Evolutionary conservation across 2,113 vertebrate genomes (phyloP).

Genomic region (Urocynchramus pylzowi): DNA sequence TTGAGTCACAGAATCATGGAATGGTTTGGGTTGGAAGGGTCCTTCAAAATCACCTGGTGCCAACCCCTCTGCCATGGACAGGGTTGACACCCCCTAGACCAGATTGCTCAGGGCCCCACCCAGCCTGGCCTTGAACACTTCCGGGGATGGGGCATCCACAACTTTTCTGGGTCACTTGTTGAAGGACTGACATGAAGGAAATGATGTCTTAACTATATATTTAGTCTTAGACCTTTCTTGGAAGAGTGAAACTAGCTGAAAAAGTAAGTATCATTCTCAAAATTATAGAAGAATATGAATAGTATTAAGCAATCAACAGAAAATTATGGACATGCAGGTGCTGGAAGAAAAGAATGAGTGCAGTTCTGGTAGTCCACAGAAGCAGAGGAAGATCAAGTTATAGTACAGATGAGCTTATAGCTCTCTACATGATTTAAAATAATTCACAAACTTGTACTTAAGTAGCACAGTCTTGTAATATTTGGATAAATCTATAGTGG

Average conservation of each 20-base stretch:
- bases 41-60: background rate
- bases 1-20: background rate
- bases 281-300: background rate
- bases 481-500: background rate
- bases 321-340: background rate
- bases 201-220: background rate
- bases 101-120: background rate
- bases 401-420: background rate
- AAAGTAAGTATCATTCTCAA: background rate
- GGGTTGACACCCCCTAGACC: no score
- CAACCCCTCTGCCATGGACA: background rate
- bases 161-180: background rate
- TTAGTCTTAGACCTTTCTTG: background rate
- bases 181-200: background rate
- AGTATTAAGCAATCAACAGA: background rate
- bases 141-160: background rate
- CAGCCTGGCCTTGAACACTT: background rate
- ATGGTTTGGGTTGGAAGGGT: background rate
- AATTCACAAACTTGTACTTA: background rate
- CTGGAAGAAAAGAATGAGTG: fast-evolving
- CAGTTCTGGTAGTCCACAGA: background rate
- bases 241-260: background rate
- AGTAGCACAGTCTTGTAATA: background rate
- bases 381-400: background rate
- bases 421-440: background rate